phyloP scores from a whole-genome alignment of 1,140 invertebrate species.

The Cyclargus thomasi region DNA sequence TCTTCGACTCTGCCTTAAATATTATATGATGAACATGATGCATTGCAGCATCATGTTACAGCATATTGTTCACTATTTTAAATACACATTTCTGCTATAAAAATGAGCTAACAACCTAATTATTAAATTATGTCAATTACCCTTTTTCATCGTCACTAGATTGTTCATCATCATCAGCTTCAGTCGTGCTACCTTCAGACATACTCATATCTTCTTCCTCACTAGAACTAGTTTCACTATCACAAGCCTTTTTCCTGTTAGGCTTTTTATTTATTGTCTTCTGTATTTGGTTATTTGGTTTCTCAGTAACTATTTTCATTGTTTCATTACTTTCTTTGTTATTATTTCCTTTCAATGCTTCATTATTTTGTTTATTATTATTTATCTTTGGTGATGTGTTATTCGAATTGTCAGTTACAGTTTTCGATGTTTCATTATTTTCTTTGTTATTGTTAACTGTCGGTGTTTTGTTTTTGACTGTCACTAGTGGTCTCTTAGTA shows the following conservation, averaged over 20 bases:
- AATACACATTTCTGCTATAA: too few species aligned
- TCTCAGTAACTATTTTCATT: neutral
- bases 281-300: neutral
- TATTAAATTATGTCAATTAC: neutral
- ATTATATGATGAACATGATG: too few species aligned
- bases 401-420: neutral
- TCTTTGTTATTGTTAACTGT: too few species aligned
- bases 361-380: neutral
- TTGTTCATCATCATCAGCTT: neutral
- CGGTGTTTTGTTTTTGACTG: too few species aligned
- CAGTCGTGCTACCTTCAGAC: neutral
- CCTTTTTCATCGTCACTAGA: neutral
- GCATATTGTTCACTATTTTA: too few species aligned
- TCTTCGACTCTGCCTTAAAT: too few species aligned
- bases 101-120: too few species aligned
- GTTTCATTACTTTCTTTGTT: too few species aligned
- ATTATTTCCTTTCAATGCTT: neutral
- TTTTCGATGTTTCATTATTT: neutral
- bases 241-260: neutral
- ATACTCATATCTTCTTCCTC: neutral
- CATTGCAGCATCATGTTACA: too few species aligned
- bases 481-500: too few species aligned
- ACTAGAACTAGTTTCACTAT: slow-evolving; percentile 4
- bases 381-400: neutral
- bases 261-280: neutral